Conservation (phyloP, 1,140 invertebrate genomes). For the Pogonomyrmex californicus region DNA sequence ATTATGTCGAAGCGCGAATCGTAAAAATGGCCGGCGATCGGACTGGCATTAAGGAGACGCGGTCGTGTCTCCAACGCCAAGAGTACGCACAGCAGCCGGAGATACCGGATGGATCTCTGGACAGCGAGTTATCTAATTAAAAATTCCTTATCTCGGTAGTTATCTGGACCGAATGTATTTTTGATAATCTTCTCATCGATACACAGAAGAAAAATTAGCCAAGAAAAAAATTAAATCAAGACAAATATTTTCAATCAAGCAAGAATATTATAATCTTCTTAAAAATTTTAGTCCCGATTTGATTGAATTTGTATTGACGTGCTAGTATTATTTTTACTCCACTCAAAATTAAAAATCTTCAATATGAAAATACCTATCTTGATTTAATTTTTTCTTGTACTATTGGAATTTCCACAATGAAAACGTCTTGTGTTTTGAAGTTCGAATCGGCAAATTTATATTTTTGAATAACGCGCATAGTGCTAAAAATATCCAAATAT, state of each 20-base stretch:
- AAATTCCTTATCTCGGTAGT: background rate
- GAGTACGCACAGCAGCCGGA: background rate
- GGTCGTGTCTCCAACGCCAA: background rate
- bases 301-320: too few species aligned
- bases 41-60: background rate
- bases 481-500: too few species aligned
- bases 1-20: slow-evolving; percentile 55
- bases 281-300: too few species aligned
- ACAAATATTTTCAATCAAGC: too few species aligned
- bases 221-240: too few species aligned
- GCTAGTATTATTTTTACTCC: too few species aligned
- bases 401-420: background rate
- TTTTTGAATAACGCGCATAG: too few species aligned
- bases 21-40: slow-evolving; percentile 68
- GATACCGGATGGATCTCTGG: background rate
- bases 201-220: too few species aligned
- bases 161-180: background rate
- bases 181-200: background rate
- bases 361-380: too few species aligned
- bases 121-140: background rate
- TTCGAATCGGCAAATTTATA: background rate
- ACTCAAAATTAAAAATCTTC: too few species aligned
- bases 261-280: too few species aligned
- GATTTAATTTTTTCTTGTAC: too few species aligned
- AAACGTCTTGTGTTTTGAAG: background rate